These are phyloP conservation scores for Tenthredo livida DNA, from an alignment of 2,888 invertebrate species.

Conservation along the genomic window DNA sequence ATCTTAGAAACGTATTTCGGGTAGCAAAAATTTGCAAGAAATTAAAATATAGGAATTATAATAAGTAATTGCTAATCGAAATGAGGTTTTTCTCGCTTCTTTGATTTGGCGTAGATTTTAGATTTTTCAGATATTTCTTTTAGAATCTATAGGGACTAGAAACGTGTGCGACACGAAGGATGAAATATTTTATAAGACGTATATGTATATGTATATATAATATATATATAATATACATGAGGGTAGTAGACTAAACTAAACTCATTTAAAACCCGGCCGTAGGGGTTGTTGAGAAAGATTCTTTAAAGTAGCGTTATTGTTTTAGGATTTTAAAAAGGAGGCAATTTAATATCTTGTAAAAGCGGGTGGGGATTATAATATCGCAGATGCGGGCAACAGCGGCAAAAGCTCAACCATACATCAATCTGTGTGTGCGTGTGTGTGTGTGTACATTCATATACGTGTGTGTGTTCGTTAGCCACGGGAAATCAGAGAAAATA, in stretches of 20 bases:
- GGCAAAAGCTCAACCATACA: no score
- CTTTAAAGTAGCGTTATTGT: neutral
- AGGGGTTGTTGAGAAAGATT: constrained; percentile 11
- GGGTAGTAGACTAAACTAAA: constrained; percentile 11
- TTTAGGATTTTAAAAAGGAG: constrained; percentile 47
- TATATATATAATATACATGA: neutral
- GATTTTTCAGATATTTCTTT: neutral
- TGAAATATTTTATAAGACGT: neutral
- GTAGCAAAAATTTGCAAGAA: neutral
- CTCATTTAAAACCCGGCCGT: neutral
- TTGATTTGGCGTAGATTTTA: neutral
- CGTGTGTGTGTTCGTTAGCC: no score
- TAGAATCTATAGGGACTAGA: neutral
- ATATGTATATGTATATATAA: neutral
- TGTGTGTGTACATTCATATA: no score
- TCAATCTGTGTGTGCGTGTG: no score
- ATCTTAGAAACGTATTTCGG: neutral
- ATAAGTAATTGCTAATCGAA: neutral
- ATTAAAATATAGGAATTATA: neutral
- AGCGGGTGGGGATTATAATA: constrained; percentile 61
- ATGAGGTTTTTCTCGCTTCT: neutral
- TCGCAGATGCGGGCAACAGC: constrained; percentile 68
- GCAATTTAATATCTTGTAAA: constrained; percentile 72
- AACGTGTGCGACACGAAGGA: neutral
- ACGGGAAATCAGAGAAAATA: constrained; percentile 30